These are phyloP conservation scores for Galaxias olidus DNA, from an alignment of 2,797 vertebrate genomes.

Conservation along the genomic window DNA sequence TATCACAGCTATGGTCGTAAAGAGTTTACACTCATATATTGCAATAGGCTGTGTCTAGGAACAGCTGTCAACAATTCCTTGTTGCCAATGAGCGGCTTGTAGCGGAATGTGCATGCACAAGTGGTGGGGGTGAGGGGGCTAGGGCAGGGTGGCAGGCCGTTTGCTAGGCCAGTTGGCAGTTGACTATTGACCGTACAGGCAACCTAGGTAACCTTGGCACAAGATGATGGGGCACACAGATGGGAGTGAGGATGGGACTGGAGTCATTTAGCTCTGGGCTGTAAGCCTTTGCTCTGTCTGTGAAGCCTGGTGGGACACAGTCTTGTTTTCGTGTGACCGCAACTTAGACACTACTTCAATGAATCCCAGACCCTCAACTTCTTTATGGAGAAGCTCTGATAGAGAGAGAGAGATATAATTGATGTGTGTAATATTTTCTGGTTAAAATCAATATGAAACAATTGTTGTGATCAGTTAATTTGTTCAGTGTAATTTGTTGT, in stretches of 20 bases:
- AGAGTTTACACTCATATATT: constrained; percentile 58
- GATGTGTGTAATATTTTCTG: too few relatives aligned
- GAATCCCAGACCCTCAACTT: constrained; percentile 91
- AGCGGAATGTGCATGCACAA: constrained; percentile 59
- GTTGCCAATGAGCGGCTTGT: constrained; percentile 36
- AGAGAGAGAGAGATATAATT: too few relatives aligned
- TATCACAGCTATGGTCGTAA: constrained; percentile 89
- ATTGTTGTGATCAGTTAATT: too few relatives aligned
- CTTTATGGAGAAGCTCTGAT: constrained; percentile 90
- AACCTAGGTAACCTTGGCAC: constrained; percentile 80
- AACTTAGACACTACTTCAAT: constrained; percentile 93
- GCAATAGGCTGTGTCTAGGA: constrained; percentile 73
- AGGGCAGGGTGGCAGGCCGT: constrained; percentile 13
- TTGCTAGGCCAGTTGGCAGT: constrained; percentile 32
- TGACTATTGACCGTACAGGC: constrained; percentile 68
- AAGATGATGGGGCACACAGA: constrained; percentile 70
- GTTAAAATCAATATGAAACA: too few relatives aligned
- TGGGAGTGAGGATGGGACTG: constrained; percentile 36
- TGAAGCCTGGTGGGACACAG: constrained; percentile 95
- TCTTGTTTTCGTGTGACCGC: constrained; percentile 96
- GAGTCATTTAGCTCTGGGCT: constrained; percentile 92
- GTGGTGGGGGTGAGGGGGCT: constrained; percentile 39
- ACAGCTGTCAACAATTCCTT: constrained; percentile 77
- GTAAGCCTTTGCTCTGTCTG: constrained; percentile 97
- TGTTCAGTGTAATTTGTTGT: too few relatives aligned